These are phyloP conservation scores for Tetragonula clypearis DNA, from an alignment of 1,140 invertebrate species.

Conservation along the genomic window DNA sequence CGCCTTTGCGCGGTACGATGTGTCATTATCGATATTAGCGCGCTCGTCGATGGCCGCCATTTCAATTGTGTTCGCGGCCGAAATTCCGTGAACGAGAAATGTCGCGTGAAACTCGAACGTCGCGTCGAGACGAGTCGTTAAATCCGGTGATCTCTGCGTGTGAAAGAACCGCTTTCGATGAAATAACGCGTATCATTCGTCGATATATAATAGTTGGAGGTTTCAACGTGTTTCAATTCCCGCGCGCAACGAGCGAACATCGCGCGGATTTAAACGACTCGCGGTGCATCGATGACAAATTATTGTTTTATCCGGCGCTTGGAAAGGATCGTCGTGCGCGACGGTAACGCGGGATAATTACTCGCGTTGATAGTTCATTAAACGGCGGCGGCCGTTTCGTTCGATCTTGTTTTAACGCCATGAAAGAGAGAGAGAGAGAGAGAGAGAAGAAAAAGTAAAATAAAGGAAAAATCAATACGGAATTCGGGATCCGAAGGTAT, in stretches of 20 bases:
- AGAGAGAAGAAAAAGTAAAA: too few species aligned
- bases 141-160: neutral
- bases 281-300: neutral
- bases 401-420: neutral
- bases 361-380: neutral
- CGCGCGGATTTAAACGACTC: neutral
- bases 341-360: neutral
- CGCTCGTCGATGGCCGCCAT: neutral
- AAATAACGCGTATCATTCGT: conserved; percentile 5
- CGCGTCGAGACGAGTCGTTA: neutral
- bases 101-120: neutral
- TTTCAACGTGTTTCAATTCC: neutral
- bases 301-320: neutral
- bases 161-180: neutral
- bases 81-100: neutral
- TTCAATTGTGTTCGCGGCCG: neutral
- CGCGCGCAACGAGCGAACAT: neutral
- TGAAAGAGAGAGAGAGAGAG: too few species aligned
- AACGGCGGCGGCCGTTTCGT: neutral
- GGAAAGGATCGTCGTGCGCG: too few species aligned
- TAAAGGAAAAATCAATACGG: neutral
- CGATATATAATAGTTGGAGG: neutral
- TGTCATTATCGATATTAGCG: too few species aligned
- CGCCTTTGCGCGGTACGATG: neutral
- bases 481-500: neutral